Evolutionary conservation across 1,140 invertebrate genomes (phyloP), one percentile per base, ranked within the genome.

Genomic region (Megathymus violae): DNA sequence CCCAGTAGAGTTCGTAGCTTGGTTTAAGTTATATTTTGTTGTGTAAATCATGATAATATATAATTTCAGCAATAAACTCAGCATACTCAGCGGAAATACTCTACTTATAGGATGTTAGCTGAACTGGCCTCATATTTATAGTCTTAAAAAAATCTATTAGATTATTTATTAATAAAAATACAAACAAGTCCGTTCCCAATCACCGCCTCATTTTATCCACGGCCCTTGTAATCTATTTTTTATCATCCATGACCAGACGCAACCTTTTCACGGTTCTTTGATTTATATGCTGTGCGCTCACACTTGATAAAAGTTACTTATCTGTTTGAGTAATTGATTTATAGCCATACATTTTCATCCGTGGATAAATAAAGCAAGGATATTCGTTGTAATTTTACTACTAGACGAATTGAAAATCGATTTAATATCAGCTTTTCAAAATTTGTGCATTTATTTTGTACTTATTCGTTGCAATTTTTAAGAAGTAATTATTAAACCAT

Each of bases 251-350:
- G 68, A 76, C 71, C 65, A 70, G 62, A 52, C 69, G 62, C 60
- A 71, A 75, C 74, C 81, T 78, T 78, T 84, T 87, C 78, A 80
- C 78, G 71, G 79, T 73, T 77, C 78, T 80, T 79, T 87, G 80
- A 85, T 87, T 87, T 87, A 87, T 83, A 71, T 66, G 64, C 69
- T 67, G 60, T 69, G 46, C 69, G 63, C 67, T 74, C 74, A 78
- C 74, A 63, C 72, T 64, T 63, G 67, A 78, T 83, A 74, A 70
- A 74, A 71, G 78, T 76, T 80, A 74, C 69, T 72, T 82, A 85
- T 85, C 80, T 75, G 59, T 74, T 67, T 60, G 46, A 62, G 27
- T 44, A 58, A 65, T 47, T 74, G 68, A 77, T 77, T 77, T 74
- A 74, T 77, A 59, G 27, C 40, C 10, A 41, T 58, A 40, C 52